These are phyloP conservation scores for Rhorus exstirpatorius DNA, from an alignment of 2,888 invertebrate species.

Conservation along the genomic window DNA sequence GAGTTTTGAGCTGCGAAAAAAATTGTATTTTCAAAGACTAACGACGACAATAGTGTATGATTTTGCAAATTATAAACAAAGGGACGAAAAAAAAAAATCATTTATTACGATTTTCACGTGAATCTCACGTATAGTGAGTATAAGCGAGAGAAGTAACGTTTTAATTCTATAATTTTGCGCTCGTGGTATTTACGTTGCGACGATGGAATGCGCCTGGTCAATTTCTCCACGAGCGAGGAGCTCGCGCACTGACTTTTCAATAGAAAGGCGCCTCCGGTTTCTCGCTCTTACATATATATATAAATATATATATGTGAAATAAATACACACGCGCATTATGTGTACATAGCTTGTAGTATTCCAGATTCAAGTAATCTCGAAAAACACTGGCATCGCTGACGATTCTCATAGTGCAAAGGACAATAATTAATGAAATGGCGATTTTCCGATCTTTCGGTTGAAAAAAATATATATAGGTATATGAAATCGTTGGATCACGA, in stretches of 20 bases:
- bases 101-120: conserved; percentile 20
- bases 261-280: conserved; percentile 71
- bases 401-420: not conserved
- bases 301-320: conserved; percentile 12
- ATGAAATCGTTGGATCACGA: too few species aligned
- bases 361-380: conserved; percentile 39
- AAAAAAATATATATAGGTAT: not conserved
- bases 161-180: conserved; percentile 67
- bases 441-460: conserved; percentile 41
- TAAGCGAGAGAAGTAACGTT: conserved; percentile 45
- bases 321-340: not conserved
- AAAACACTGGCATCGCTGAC: conserved; percentile 8
- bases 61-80: not conserved
- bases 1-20: not conserved
- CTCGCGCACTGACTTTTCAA: conserved; percentile 70
- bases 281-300: conserved; percentile 55
- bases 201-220: conserved; percentile 70
- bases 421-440: conserved; percentile 9
- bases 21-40: not conserved
- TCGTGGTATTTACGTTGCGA: conserved; percentile 64
- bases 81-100: conserved; percentile 2
- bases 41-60: not conserved
- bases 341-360: conserved; percentile 18
- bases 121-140: conserved; percentile 36
- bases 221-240: conserved; percentile 70